phyloP scores from a whole-genome alignment of 2,797 vertebrate genomes.

The Malurus leucopterus region DNA sequence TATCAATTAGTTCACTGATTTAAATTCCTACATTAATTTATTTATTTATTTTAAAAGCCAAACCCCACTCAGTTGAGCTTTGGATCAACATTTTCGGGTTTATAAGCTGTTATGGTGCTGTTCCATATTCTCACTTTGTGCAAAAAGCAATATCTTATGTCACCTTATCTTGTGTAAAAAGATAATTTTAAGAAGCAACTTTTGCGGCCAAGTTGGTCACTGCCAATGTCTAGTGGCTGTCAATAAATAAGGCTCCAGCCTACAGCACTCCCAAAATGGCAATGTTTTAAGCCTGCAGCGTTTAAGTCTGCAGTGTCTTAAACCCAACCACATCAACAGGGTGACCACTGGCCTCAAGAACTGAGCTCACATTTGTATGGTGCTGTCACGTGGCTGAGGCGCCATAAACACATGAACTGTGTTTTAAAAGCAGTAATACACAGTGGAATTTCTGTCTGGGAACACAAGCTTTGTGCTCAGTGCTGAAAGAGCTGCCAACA shows the following conservation, averaged over 20 bases:
- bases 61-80: neutral
- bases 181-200: neutral
- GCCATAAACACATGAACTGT: neutral
- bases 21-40: neutral
- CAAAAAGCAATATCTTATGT: neutral
- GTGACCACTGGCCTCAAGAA: accelerated
- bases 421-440: neutral
- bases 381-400: neutral
- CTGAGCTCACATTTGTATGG: accelerated
- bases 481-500: neutral
- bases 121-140: accelerated
- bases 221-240: neutral
- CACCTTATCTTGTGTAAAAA: neutral
- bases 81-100: neutral
- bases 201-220: neutral
- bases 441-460: accelerated
- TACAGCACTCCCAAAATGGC: neutral
- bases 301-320: neutral
- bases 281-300: neutral
- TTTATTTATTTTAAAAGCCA: neutral
- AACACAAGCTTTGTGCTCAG: neutral
- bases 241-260: neutral
- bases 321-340: accelerated
- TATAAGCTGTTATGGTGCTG: neutral
- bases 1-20: neutral